Conservation (phyloP, 2,797 vertebrate species). For the Pyrrhura leucotis region DNA sequence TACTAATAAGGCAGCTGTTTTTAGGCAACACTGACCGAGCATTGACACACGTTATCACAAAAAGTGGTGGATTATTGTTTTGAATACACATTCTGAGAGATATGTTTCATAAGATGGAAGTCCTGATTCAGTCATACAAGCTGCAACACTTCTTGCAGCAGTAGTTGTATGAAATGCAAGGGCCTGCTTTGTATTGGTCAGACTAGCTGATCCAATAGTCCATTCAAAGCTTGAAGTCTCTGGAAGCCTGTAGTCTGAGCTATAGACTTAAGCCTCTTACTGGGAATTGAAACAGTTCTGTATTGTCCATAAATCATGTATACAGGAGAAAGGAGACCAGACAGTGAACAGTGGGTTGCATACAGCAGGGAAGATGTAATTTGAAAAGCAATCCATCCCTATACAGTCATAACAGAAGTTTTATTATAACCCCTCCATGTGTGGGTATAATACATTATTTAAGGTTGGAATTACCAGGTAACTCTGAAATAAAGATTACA, state of each 20-base stretch:
- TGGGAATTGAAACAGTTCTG: slow-evolving; percentile 54
- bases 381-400: slow-evolving; percentile 48
- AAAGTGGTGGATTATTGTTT: background rate
- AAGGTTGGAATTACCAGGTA: slow-evolving; percentile 43
- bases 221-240: slow-evolving; percentile 50
- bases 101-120: background rate
- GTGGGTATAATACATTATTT: slow-evolving; percentile 24
- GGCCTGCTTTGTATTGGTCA: slow-evolving; percentile 26
- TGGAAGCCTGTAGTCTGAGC: slow-evolving; percentile 32
- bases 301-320: slow-evolving; percentile 27
- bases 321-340: slow-evolving; percentile 29
- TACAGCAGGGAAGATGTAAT: background rate
- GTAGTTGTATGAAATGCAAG: background rate
- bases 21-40: background rate
- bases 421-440: slow-evolving; percentile 27
- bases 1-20: accelerated
- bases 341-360: background rate
- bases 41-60: background rate
- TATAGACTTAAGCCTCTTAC: slow-evolving; percentile 56
- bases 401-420: background rate
- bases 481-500: slow-evolving; percentile 47
- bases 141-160: background rate
- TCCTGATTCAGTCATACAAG: background rate
- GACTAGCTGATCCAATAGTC: slow-evolving; percentile 49
- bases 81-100: background rate